Evolutionary conservation across 2,797 vertebrate species (phyloP), one percentile per base, ranked within the genome.

Genomic region (Mustela erminea): DNA sequence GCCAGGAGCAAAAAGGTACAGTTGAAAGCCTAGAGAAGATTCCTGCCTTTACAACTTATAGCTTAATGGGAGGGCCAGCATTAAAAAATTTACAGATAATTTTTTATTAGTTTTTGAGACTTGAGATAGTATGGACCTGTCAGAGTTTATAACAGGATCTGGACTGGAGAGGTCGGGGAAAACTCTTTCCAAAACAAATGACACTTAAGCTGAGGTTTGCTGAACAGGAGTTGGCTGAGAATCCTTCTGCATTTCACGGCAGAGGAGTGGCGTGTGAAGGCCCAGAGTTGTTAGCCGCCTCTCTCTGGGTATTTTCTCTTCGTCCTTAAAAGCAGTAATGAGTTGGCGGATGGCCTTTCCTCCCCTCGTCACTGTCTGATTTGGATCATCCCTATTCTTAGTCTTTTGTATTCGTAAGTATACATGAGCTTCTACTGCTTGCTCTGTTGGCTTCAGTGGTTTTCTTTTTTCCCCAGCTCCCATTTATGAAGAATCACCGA

Each of bases 21-120:
- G n/a, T 64, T n/a, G 20, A 92, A 88, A 92, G 32, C 21, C 78
- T 80, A 49, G 54, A 72, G 80, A 93, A 93, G 64, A 81, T 64
- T 64, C 14, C n/a, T 81, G 15, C n/a, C 58, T 86, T 95, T n/a
- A 56, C 49, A 52, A 32, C 35, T 92, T 64, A 49, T 64, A 81
- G n/a, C 46, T 56, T 58, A 23, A 75, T 74, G 38, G 32, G 32
- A 93, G 43, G 64, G 18, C 58, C 12, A 32, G 46, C 82, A 41
- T 90, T 74, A 93, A 66, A 32, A 52, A 52, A 11, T 52, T 20
- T 38, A 54, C 13, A 80, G 58, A 56, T 38, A 84, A 66, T 49
- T 89, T 81, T 74, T 72, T 66, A 27, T 70, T 60, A 72, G 17
- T 29, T 72, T 72, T 90, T 82, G 66, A 81, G 49, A 81, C 74